Evolutionary conservation across 2,888 invertebrate genomes (phyloP).

Genomic region (Parelbella ahira): DNA sequence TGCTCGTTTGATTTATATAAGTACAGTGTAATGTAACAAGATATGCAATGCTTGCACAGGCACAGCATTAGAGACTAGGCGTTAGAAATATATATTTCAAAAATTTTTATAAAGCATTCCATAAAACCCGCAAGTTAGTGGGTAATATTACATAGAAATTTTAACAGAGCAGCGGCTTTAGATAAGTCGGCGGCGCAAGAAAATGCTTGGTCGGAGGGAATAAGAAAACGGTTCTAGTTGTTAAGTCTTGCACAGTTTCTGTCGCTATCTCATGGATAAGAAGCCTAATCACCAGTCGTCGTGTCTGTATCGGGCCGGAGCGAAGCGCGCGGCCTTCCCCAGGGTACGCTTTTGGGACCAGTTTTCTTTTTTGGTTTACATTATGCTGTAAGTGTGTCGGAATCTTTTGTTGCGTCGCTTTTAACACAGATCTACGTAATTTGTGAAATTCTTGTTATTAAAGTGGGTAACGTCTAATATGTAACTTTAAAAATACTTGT

Average conservation of each 20-base stretch:
- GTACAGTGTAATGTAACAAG: slow-evolving; percentile 5
- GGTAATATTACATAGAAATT: slow-evolving; percentile 66
- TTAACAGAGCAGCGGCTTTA: slow-evolving; percentile 66
- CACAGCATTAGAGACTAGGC: too few relatives aligned
- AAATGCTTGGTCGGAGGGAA: slow-evolving; percentile 75
- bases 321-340: slow-evolving; percentile 69
- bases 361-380: slow-evolving; percentile 79
- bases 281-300: slow-evolving; percentile 80
- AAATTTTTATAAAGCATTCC: slow-evolving; percentile 35
- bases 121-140: slow-evolving; percentile 56
- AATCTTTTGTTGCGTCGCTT: slow-evolving; percentile 73
- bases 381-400: slow-evolving; percentile 78
- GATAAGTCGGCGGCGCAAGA: slow-evolving; percentile 71
- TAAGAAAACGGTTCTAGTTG: slow-evolving; percentile 80
- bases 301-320: slow-evolving; percentile 75
- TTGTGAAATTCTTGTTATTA: slow-evolving; percentile 26
- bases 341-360: slow-evolving; percentile 77
- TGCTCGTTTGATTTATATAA: slow-evolving; percentile 45
- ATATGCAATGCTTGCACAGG: slow-evolving; percentile 8
- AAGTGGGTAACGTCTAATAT: slow-evolving; percentile 25
- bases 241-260: slow-evolving; percentile 81
- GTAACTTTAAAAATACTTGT: slow-evolving; percentile 11
- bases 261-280: slow-evolving; percentile 79
- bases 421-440: slow-evolving; percentile 66
- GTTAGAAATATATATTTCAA: too few relatives aligned